phyloP scores from a whole-genome alignment of 2,888 invertebrate species.

The Xestia ashworthii region DNA sequence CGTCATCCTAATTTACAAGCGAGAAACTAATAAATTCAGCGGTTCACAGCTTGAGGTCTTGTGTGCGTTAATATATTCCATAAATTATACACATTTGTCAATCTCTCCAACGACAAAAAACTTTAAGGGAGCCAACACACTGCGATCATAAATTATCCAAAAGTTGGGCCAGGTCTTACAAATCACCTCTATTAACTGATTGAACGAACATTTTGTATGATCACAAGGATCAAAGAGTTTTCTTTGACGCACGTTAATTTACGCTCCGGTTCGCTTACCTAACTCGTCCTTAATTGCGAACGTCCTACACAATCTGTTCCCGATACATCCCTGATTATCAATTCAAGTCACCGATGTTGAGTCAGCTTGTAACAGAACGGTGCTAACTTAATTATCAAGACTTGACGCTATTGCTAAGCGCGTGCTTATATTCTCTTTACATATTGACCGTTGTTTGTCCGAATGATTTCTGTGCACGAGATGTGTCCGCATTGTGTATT shows the following conservation, averaged over 20 bases:
- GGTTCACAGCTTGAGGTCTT: constrained; percentile 53
- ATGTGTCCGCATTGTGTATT: constrained; percentile 61
- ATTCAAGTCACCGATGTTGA: constrained; percentile 61
- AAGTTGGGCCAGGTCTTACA: constrained; percentile 19
- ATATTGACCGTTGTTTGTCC: constrained; percentile 53
- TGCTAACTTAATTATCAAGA: constrained; percentile 64
- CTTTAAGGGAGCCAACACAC: constrained; percentile 24
- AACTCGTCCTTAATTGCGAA: constrained; percentile 53
- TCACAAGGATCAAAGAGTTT: constrained; percentile 47
- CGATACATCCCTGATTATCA: constrained; percentile 59
- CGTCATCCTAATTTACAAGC: constrained; percentile 58
- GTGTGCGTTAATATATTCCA: constrained; percentile 51
- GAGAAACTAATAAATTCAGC: constrained; percentile 51
- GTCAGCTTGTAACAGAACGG: constrained; percentile 56
- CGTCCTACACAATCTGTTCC: constrained; percentile 41
- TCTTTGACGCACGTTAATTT: constrained; percentile 49
- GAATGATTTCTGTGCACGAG: constrained; percentile 53
- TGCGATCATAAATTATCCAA: constrained; percentile 39
- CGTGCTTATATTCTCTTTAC: constrained; percentile 56
- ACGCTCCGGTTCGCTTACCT: constrained; percentile 37
- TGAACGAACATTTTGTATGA: constrained; percentile 37
- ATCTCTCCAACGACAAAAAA: constrained; percentile 45
- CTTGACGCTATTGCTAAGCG: constrained; percentile 50
- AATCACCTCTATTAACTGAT: constrained; percentile 54
- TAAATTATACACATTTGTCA: constrained; percentile 60